Evolutionary conservation across 2,888 invertebrate genomes (phyloP).

Genomic region (Megamerina dolium): DNA sequence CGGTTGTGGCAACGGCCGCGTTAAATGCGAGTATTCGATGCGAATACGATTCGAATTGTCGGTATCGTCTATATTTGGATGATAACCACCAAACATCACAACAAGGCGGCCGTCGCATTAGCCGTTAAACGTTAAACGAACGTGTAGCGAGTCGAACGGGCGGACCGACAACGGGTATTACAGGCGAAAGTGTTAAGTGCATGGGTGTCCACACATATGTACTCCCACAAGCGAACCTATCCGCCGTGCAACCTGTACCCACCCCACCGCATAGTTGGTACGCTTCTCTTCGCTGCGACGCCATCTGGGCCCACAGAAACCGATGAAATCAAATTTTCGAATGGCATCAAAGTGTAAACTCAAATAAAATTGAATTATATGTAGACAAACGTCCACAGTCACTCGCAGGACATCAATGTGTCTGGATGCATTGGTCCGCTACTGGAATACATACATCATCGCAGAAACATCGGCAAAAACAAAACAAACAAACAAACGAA

Average conservation of each 20-base stretch:
- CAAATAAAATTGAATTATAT: slow-evolving; percentile 48
- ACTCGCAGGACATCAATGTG: slow-evolving; percentile 30
- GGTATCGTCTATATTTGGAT: slow-evolving; percentile 4
- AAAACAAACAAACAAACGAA: slow-evolving; percentile 13
- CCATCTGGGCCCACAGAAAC: too few species aligned
- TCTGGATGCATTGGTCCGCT: slow-evolving; percentile 28
- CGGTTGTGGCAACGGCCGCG: neutral
- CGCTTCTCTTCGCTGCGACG: slow-evolving; percentile 21
- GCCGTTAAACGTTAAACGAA: too few species aligned
- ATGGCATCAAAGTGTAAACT: slow-evolving; percentile 47
- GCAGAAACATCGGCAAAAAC: slow-evolving; percentile 2
- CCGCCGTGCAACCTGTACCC: slow-evolving; percentile 19
- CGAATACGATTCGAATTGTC: slow-evolving; percentile 2
- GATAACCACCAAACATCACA: slow-evolving; percentile 10
- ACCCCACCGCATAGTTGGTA: slow-evolving; percentile 22
- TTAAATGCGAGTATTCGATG: neutral
- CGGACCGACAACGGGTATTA: slow-evolving; percentile 4
- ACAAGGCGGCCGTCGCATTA: slow-evolving; percentile 23
- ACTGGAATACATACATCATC: neutral
- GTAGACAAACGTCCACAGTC: slow-evolving; percentile 36
- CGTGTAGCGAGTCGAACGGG: slow-evolving; percentile 10
- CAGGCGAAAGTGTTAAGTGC: too few species aligned
- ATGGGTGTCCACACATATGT: slow-evolving; percentile 5
- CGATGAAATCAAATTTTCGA: slow-evolving; percentile 45
- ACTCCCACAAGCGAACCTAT: slow-evolving; percentile 1